Evolutionary conservation across 2,113 vertebrate species (phyloP).

Genomic region (Scolopax mira): DNA sequence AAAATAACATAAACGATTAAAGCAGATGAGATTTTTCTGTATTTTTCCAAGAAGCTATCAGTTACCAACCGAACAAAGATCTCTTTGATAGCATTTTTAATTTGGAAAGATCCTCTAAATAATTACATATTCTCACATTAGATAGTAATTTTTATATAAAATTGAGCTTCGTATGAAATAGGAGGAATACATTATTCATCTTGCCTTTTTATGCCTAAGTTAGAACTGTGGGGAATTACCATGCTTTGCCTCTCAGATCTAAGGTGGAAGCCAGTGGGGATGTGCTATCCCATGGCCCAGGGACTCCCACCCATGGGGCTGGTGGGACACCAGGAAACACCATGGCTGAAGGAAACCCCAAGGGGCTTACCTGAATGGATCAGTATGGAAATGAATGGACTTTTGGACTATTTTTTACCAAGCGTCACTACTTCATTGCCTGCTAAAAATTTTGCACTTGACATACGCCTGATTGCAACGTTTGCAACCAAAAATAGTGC

Average conservation of each 20-base stretch:
- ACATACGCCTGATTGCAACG: neutral
- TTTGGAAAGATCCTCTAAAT: neutral
- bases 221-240: neutral
- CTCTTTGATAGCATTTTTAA: neutral
- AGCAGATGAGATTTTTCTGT: neutral
- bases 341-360: slow-evolving; percentile 29
- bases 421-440: slow-evolving; percentile 12
- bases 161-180: neutral
- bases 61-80: neutral
- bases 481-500: neutral
- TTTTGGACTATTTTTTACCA: neutral
- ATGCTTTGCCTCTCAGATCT: neutral
- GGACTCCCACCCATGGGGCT: slow-evolving; percentile 44
- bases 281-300: neutral
- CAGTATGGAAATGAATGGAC: neutral
- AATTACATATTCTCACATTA: neutral
- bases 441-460: neutral
- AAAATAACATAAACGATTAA: neutral
- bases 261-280: neutral
- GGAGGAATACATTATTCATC: neutral
- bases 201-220: neutral
- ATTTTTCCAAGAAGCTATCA: neutral
- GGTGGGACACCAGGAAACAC: slow-evolving; percentile 38
- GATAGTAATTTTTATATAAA: neutral
- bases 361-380: slow-evolving; percentile 25